These are phyloP conservation scores for Gerris buenoi DNA, from an alignment of 1,140 invertebrate species.

Conservation along the genomic window DNA sequence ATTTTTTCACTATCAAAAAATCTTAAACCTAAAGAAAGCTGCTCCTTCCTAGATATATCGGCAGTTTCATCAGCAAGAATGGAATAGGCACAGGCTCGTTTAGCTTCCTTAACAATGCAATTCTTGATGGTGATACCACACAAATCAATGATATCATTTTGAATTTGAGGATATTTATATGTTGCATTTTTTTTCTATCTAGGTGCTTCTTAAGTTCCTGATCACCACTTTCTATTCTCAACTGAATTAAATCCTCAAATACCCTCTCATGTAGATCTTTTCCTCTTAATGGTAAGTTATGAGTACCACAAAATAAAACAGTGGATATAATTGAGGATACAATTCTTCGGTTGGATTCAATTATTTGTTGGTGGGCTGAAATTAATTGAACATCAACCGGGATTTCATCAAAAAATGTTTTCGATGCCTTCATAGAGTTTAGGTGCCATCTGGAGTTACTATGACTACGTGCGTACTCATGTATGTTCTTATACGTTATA, in stretches of 20 bases:
- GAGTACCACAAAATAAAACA: neutral
- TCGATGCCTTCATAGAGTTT: neutral
- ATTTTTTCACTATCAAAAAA: neutral
- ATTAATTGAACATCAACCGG: neutral
- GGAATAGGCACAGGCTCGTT: neutral
- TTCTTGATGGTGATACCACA: constrained; percentile 20
- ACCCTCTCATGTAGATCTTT: neutral
- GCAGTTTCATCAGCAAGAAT: neutral
- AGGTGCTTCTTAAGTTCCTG: neutral
- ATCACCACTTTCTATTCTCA: neutral
- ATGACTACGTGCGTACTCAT: neutral
- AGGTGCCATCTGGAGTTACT: neutral
- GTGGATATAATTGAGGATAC: too few relatives aligned
- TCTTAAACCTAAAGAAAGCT: constrained; percentile 20
- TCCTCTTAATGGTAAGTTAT: neutral
- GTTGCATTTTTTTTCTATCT: neutral
- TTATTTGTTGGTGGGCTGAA: neutral
- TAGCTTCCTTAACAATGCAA: constrained; percentile 15
- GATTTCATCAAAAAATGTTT: neutral
- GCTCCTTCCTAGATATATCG: constrained; percentile 2
- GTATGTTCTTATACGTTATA: neutral
- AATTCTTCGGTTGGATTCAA: neutral
- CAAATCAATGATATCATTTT: neutral
- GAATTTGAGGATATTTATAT: neutral
- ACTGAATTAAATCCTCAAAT: neutral